phyloP scores from a whole-genome alignment of 2,113 vertebrate species.

The Agapornis roseicollis region DNA sequence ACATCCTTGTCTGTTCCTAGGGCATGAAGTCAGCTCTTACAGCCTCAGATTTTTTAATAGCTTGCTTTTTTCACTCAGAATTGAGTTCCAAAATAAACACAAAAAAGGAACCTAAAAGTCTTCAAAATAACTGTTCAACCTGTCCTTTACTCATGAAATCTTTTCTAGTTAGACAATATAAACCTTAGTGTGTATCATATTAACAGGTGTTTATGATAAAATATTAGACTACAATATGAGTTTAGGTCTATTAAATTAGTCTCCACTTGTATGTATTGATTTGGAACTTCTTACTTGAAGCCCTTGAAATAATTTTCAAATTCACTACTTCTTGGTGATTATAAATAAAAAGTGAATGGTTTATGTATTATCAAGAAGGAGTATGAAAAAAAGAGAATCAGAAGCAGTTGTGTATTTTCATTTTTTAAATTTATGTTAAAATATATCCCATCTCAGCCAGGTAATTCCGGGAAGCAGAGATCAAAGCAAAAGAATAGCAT shows the following conservation, averaged over 20 bases:
- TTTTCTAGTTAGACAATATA: background rate
- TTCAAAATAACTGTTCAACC: background rate
- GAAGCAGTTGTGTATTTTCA: background rate
- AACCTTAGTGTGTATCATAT: background rate
- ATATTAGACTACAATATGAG: background rate
- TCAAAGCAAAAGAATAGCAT: background rate
- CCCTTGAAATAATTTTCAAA: background rate
- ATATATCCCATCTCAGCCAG: background rate
- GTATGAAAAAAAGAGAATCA: background rate
- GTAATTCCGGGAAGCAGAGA: background rate
- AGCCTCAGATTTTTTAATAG: background rate
- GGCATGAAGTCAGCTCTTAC: background rate
- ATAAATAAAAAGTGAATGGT: background rate
- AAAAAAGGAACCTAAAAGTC: background rate
- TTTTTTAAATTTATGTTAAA: background rate
- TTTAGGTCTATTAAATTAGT: background rate
- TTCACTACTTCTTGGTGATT: background rate
- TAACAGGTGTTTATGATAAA: background rate
- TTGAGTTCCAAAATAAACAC: background rate
- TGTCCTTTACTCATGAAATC: background rate
- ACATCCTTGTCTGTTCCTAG: background rate
- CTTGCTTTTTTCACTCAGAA: background rate
- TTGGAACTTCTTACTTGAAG: background rate
- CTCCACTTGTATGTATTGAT: background rate
- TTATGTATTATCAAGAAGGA: background rate